Conservation (phyloP, 2,113 vertebrate genomes). For the Jacana jacana region DNA sequence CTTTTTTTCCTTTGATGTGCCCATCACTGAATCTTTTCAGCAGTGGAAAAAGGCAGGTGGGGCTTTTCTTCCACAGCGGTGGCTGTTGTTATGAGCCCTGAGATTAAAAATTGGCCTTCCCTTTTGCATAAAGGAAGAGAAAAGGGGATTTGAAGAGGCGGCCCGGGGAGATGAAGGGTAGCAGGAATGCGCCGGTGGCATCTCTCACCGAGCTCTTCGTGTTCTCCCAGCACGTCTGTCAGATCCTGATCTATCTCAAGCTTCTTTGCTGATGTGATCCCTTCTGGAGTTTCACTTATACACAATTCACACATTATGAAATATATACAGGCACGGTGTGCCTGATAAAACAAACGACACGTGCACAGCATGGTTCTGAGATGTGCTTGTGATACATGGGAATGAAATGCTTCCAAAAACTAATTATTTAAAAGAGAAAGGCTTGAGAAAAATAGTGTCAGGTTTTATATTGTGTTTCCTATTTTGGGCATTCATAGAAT, state of each 20-base stretch:
- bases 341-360: background rate
- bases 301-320: background rate
- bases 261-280: background rate
- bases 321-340: background rate
- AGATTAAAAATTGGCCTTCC: background rate
- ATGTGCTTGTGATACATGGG: background rate
- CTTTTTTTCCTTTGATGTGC: no score
- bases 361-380: background rate
- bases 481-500: background rate
- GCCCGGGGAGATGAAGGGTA: background rate
- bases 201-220: background rate
- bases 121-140: background rate
- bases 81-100: background rate
- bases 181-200: background rate
- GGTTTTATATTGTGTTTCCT: background rate
- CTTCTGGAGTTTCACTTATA: background rate
- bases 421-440: background rate
- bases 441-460: background rate
- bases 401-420: background rate
- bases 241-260: background rate
- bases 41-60: background rate
- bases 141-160: background rate
- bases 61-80: background rate
- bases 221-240: background rate
- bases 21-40: background rate